Percentiles rank a stretch among this genome's conserved stretches.
These are phyloP conservation scores for Schizaphis graminum DNA, from an alignment of 2,888 invertebrate genomes.

Conservation along the genomic window DNA sequence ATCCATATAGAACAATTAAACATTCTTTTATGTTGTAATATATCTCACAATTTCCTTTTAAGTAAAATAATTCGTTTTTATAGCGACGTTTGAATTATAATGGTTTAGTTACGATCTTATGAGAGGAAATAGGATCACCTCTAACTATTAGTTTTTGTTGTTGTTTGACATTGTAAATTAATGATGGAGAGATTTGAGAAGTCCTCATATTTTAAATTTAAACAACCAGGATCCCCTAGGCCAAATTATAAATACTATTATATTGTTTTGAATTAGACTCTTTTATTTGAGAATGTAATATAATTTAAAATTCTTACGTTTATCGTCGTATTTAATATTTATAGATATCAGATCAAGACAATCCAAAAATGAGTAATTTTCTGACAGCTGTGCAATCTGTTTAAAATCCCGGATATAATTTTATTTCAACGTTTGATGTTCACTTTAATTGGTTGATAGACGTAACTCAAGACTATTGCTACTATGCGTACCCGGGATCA, in stretches of 20 bases:
- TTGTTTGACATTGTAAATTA: background rate
- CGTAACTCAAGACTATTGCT: background rate
- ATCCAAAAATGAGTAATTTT: background rate
- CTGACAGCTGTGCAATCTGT: background rate
- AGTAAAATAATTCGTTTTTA: background rate
- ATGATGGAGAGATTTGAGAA: background rate
- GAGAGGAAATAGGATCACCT: background rate
- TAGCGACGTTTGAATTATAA: background rate
- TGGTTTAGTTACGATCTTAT: background rate
- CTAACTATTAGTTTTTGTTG: background rate
- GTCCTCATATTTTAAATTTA: background rate
- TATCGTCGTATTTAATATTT: background rate
- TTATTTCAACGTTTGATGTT: background rate
- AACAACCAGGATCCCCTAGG: background rate
- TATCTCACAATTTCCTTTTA: background rate
- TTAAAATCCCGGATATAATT: background rate
- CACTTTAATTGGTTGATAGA: background rate
- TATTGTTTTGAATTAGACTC: background rate
- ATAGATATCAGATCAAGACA: constrained; percentile 7
- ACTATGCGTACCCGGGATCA: background rate
- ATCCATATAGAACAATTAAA: background rate
- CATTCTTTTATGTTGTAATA: background rate
- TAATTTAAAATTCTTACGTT: background rate
- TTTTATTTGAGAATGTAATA: background rate
- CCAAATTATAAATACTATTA: background rate